Conservation (phyloP, 2,113 vertebrate genomes). For the Lepus europaeus region DNA sequence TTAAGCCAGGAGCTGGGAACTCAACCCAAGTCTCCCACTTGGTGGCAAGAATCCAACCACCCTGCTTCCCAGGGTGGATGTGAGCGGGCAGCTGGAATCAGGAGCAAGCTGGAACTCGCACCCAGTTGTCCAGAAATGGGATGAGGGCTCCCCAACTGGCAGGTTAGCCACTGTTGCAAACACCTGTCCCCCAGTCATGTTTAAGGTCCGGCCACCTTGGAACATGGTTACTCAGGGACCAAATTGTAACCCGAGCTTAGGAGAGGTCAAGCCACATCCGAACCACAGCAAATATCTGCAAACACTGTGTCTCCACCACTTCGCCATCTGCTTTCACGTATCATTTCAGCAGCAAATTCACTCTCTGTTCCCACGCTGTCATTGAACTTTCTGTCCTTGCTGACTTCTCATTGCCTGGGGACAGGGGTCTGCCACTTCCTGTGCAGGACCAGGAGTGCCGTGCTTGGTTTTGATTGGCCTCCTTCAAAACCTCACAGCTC, state of each 20-base stretch:
- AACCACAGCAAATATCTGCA: background rate
- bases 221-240: background rate
- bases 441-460: background rate
- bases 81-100: too few relatives aligned
- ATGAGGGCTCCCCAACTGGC: too few relatives aligned
- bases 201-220: background rate
- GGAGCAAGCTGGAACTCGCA: too few relatives aligned
- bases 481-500: background rate
- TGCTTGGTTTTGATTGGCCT: background rate
- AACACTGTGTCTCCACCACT: background rate
- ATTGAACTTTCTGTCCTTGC: constrained; percentile 38
- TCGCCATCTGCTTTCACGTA: background rate
- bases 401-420: background rate
- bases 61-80: too few relatives aligned
- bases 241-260: background rate
- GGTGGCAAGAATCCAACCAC: too few relatives aligned
- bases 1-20: too few relatives aligned
- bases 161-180: too few relatives aligned
- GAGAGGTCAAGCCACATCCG: background rate
- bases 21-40: too few relatives aligned
- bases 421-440: background rate
- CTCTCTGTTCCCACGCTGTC: background rate
- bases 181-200: too few relatives aligned
- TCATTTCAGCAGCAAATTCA: background rate
- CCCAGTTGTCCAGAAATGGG: too few relatives aligned